phyloP scores from a whole-genome alignment of 2,797 vertebrate genomes.

The Vultur gryphus region DNA sequence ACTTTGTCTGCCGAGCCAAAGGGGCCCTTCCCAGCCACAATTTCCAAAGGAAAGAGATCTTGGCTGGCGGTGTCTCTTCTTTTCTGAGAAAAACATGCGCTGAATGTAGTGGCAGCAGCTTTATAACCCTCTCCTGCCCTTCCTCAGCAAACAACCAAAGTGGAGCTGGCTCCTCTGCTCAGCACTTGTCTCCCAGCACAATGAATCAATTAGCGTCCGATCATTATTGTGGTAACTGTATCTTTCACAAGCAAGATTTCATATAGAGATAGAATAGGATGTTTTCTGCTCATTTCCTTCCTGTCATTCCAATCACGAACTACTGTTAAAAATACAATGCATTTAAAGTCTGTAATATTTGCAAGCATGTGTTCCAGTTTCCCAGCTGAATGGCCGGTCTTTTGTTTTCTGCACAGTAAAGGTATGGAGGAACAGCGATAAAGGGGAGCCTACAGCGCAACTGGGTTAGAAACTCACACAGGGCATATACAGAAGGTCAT shows the following conservation, averaged over 20 bases:
- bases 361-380: neutral
- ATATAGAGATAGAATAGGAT: constrained; percentile 47
- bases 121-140: constrained; percentile 36
- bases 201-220: constrained; percentile 40
- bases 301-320: constrained; percentile 36
- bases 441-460: neutral
- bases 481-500: neutral
- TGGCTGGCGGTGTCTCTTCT: constrained; percentile 55
- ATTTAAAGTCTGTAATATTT: neutral
- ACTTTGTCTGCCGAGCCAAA: constrained; percentile 59
- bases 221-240: constrained; percentile 35
- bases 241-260: constrained; percentile 49
- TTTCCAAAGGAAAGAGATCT: constrained; percentile 67
- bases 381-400: neutral
- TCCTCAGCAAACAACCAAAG: constrained; percentile 46
- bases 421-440: neutral
- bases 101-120: constrained; percentile 38
- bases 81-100: constrained; percentile 48
- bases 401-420: neutral
- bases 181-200: constrained; percentile 25
- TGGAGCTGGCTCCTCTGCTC: neutral
- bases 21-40: constrained; percentile 54
- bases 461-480: neutral
- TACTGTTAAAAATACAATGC: constrained; percentile 42
- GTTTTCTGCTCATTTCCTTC: constrained; percentile 57